phyloP scores from a whole-genome alignment of 2,888 invertebrate genomes.

The Steinernema scapterisci region DNA sequence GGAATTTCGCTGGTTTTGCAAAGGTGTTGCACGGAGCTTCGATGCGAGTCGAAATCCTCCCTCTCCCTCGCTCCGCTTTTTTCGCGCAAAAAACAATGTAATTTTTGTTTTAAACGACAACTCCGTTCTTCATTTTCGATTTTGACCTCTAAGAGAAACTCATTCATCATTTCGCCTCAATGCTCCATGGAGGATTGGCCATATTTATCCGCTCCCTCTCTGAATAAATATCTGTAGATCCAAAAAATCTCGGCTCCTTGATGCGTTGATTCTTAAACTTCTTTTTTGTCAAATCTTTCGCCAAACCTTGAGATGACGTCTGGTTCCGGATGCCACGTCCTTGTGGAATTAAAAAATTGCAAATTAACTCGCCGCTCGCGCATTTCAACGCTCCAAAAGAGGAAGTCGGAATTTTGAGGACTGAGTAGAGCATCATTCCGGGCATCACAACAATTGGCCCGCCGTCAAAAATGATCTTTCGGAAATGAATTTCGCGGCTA shows the following conservation, averaged over 20 bases:
- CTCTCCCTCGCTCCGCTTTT: background rate
- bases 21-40: constrained; percentile 1
- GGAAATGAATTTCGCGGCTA: background rate
- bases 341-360: background rate
- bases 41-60: background rate
- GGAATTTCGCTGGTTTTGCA: background rate
- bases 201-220: constrained; percentile 24
- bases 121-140: constrained; percentile 9
- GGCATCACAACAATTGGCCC: background rate
- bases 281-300: too few species aligned
- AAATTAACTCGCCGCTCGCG: too few species aligned
- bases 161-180: constrained; percentile 23
- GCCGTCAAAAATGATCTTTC: background rate
- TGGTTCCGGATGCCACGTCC: background rate
- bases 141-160: constrained; percentile 2
- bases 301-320: background rate
- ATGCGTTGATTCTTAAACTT: background rate
- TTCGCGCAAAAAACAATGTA: background rate
- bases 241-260: background rate
- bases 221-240: constrained; percentile 21
- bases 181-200: constrained; percentile 15
- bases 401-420: background rate
- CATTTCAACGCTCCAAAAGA: too few species aligned
- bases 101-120: background rate
- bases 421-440: background rate